A percentile compares a stretch with the other conserved stretches of the same genome.
phyloP scores from a whole-genome alignment of 2,113 vertebrate species.

The Amphiprion percula region DNA sequence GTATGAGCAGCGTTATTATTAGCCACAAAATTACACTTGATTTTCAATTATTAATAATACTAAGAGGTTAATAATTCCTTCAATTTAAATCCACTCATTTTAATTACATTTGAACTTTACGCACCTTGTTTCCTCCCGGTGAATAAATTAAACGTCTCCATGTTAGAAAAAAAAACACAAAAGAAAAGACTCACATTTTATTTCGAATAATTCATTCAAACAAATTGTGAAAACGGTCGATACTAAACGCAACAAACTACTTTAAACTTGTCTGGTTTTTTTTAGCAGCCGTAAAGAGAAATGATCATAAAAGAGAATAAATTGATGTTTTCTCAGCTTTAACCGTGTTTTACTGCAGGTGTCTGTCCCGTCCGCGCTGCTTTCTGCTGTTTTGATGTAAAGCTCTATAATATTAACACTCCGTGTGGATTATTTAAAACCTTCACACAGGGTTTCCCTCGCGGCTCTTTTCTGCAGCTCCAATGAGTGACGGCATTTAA shows the following conservation, averaged over 20 bases:
- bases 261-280: not conserved
- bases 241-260: not conserved
- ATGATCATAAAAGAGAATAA: not conserved
- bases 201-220: not conserved
- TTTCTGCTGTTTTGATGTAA: conserved; percentile 18
- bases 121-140: not conserved
- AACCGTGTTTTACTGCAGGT: not conserved
- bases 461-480: not conserved
- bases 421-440: conserved; percentile 54
- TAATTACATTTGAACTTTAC: not conserved
- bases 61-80: not conserved
- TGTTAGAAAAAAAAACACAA: not conserved
- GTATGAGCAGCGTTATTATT: too few species aligned
- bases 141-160: not conserved
- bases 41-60: not conserved
- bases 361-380: not conserved
- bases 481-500: conserved; percentile 14
- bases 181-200: not conserved
- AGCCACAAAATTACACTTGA: not conserved
- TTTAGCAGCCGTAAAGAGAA: not conserved
- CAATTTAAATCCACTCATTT: not conserved
- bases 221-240: not conserved
- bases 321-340: too few species aligned
- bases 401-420: conserved; percentile 52
- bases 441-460: conserved; percentile 12